phyloP scores from a whole-genome alignment of 2,113 vertebrate genomes.

The Sinocyclocheilus maitianheensis region DNA sequence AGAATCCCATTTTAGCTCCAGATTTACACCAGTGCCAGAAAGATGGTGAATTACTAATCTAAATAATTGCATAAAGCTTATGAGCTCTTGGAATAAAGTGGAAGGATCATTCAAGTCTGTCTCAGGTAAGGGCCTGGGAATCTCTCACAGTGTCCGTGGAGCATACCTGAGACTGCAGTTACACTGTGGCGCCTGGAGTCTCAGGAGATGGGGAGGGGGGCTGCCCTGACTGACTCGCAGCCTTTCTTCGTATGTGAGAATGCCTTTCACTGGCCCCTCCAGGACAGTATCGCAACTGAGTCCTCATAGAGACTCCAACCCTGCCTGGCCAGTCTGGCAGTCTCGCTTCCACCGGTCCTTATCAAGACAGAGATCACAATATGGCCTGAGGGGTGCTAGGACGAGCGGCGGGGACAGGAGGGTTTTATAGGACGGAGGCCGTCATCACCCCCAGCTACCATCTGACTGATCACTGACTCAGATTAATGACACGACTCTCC shows the following conservation, averaged over 20 bases:
- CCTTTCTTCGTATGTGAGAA: slow-evolving; percentile 69
- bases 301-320: slow-evolving; percentile 62
- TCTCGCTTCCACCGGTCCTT: slow-evolving; percentile 67
- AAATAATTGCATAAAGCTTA: slow-evolving; percentile 44
- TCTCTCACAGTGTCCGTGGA: slow-evolving; percentile 72
- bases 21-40: background rate
- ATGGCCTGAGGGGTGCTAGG: slow-evolving; percentile 64
- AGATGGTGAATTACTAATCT: slow-evolving; percentile 22
- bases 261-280: slow-evolving; percentile 75
- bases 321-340: slow-evolving; percentile 68
- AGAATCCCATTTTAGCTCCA: background rate
- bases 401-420: slow-evolving; percentile 45
- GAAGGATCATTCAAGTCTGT: slow-evolving; percentile 59
- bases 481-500: slow-evolving; percentile 70
- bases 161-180: slow-evolving; percentile 91
- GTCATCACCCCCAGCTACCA: slow-evolving; percentile 57
- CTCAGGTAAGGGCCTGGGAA: slow-evolving; percentile 75
- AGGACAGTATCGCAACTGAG: slow-evolving; percentile 70
- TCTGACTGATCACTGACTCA: slow-evolving; percentile 62
- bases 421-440: slow-evolving; percentile 46
- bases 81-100: slow-evolving; percentile 28
- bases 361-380: slow-evolving; percentile 68
- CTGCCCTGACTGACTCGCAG: slow-evolving; percentile 73
- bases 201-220: slow-evolving; percentile 64
- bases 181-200: slow-evolving; percentile 85